These are phyloP conservation scores for Nyctalus aviator DNA, from an alignment of 2,797 vertebrate species.

Conservation along the genomic window DNA sequence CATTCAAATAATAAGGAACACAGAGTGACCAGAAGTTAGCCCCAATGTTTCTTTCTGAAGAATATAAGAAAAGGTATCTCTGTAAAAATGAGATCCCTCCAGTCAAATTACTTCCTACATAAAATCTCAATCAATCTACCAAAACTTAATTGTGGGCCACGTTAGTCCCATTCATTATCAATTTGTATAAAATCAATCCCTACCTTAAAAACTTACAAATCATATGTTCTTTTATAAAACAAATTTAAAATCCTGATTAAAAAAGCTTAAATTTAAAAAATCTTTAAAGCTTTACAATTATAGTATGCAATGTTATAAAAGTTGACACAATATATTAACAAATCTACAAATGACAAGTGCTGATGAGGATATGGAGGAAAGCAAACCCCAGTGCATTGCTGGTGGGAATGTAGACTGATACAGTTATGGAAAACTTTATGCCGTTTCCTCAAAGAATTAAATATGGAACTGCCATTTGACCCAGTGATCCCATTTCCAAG, in stretches of 20 bases:
- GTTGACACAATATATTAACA: background rate
- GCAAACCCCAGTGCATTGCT: no score
- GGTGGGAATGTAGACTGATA: no score
- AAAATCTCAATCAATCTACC: background rate
- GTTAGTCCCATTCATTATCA: background rate
- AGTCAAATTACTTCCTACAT: background rate
- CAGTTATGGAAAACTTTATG: no score
- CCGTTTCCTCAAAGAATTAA: no score
- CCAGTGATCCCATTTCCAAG: no score
- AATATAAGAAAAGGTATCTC: background rate
- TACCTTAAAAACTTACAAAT: background rate
- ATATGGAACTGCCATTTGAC: no score
- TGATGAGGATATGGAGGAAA: no score
- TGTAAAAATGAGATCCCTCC: background rate
- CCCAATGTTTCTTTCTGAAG: background rate
- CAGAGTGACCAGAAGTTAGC: background rate
- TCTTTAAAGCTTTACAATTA: slow-evolving; percentile 13
- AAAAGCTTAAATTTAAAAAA: background rate
- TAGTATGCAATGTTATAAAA: background rate
- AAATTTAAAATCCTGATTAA: background rate
- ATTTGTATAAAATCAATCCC: background rate
- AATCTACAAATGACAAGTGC: no score
- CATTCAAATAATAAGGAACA: background rate
- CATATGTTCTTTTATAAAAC: background rate
- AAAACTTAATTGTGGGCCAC: background rate